Base-by-base conservation (phyloP, 2,888 invertebrate genomes). In the Nomada goodeniana region DNA sequence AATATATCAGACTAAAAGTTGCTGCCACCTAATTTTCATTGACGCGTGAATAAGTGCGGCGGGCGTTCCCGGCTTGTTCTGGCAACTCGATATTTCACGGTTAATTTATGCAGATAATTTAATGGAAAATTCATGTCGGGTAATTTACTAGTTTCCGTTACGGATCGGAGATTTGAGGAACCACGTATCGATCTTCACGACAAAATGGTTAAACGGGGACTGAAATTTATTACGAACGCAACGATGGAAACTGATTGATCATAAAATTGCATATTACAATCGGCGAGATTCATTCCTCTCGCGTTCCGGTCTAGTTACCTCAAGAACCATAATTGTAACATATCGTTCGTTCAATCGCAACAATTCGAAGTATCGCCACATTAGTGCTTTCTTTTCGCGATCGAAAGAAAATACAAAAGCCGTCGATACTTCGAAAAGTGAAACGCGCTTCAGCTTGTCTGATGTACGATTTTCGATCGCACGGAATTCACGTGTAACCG, bases 61-160 rank as follows among this genome's bases (percentile, higher is more conserved):
- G 29, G 20, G 26, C 11, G 26, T 50, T 52, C 50, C 15, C 57
- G 23, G 20, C 50, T 69, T 42, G 59, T 52, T 74, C 26, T 9
- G 11, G 50, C 20, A 47, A 15, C 36, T 64, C 36, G 47, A 47
- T 61, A 57, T 65, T 61, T 73, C 73, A 50, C 50, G 36, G 47
- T 71, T 76, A 76, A 68, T 80, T 76, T 76, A 76, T 72, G 76
- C 36, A n/a, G 55, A 67, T 72, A 72, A 72, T 76, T 80, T 76
- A 76, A 76, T 80, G 76, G 72, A 76, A 68, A 72, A 76, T 80
- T 76, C 70, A 52, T 71, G 80, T 67, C 70, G 60, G 20, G 53
- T 71, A 60, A 80, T 80, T 70, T 70, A 76, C 71, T 72, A 68
- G 64, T 47, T 67, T 59, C 53, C 52, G 59, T 15, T 23, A 59